phyloP scores from a whole-genome alignment of 2,113 vertebrate species.

The Oxyruncus cristatus region DNA sequence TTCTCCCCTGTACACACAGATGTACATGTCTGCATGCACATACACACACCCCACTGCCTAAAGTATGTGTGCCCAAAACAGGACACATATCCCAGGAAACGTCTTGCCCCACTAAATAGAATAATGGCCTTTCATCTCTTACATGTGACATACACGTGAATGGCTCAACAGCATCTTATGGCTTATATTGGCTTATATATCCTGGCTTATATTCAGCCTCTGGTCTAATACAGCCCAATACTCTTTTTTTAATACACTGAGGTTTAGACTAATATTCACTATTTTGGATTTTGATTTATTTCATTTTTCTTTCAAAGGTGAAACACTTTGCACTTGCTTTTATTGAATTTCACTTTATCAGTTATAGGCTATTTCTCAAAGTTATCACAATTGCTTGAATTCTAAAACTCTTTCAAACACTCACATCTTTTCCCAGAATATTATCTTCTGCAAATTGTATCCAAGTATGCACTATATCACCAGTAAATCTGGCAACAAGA shows the following conservation, averaged over 20 bases:
- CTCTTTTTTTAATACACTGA: not conserved
- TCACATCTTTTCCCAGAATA: not conserved
- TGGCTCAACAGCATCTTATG: not conserved
- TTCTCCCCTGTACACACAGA: not conserved
- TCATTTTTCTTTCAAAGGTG: not conserved
- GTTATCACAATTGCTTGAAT: not conserved
- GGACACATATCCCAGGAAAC: not conserved
- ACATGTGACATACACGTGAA: not conserved
- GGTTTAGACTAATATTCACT: not conserved
- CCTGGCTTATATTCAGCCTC: not conserved
- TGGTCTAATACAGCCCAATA: not conserved
- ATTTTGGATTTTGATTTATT: not conserved
- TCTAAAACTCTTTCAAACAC: not conserved
- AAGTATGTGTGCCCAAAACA: not conserved
- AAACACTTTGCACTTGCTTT: not conserved
- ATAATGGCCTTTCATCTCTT: constrained; percentile 4
- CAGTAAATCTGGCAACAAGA: not conserved
- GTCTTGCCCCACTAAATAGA: not conserved
- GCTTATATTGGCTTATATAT: not conserved
- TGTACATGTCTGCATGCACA: not conserved
- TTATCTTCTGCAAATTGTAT: not conserved
- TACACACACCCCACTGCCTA: not conserved
- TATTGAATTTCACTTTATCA: not conserved
- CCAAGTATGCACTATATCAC: not conserved
- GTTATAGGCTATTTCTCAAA: not conserved